These are phyloP conservation scores for Polia nebulosa DNA, from an alignment of 2,888 invertebrate species.

Conservation along the genomic window DNA sequence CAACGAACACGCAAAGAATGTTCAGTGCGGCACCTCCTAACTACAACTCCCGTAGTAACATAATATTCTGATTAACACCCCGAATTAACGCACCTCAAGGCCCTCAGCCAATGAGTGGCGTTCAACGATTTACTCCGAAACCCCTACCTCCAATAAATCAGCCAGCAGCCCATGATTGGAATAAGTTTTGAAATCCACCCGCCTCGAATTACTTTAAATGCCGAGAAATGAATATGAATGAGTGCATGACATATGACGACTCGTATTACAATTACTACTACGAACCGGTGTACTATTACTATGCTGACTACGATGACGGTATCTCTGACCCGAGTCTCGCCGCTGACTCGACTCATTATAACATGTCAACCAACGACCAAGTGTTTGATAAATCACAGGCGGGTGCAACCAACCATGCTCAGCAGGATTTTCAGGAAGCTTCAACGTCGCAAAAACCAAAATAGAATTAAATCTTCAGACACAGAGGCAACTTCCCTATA, in stretches of 20 bases:
- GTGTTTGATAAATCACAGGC: no score
- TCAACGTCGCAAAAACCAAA: background rate
- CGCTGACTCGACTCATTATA: background rate
- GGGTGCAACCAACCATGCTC: background rate
- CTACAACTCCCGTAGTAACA: no score
- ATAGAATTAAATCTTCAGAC: no score
- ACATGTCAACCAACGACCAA: background rate
- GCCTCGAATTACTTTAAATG: background rate
- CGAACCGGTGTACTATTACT: background rate
- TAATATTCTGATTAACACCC: no score
- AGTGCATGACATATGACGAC: background rate
- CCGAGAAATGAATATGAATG: background rate
- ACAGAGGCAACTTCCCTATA: no score
- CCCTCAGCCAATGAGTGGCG: background rate
- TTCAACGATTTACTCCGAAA: background rate
- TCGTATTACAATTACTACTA: background rate
- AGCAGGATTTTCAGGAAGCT: background rate
- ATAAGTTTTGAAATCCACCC: background rate
- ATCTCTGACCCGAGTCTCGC: background rate
- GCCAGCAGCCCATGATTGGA: background rate
- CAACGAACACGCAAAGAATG: background rate
- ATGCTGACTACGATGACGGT: background rate
- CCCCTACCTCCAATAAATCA: background rate
- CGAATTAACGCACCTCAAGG: no score
- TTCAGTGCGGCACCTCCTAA: background rate